Percentiles rank a stretch among this genome's conserved stretches.
Evolutionary conservation across 2,797 vertebrate species (phyloP).

Genomic region (Salmo trutta): DNA sequence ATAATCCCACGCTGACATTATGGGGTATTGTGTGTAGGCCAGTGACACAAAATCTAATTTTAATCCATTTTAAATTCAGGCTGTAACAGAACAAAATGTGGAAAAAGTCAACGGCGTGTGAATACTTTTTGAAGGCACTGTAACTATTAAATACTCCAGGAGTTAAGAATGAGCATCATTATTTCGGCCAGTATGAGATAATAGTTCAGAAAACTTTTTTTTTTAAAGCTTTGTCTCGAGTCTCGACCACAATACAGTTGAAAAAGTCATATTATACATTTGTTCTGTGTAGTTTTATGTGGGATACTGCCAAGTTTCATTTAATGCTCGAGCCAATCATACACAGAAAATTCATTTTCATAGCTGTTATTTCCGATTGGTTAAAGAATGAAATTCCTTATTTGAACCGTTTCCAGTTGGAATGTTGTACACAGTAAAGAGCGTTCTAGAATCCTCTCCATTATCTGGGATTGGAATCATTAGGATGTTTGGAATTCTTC

Average conservation of each 20-base stretch:
- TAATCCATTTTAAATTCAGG: too few species aligned
- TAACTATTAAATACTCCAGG: background rate
- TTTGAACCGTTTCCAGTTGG: background rate
- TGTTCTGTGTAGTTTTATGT: background rate
- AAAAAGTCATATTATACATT: background rate
- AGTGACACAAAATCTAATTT: too few species aligned
- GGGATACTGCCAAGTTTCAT: background rate
- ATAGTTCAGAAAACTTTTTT: background rate
- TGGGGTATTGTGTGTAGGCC: too few species aligned
- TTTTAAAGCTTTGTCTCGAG: background rate
- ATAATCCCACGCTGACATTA: too few species aligned
- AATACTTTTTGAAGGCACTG: too few species aligned
- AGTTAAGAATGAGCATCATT: background rate
- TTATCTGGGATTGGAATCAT: conserved; percentile 31
- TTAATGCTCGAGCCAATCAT: background rate
- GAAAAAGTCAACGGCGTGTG: too few species aligned
- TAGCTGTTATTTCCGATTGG: background rate
- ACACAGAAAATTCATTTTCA: background rate
- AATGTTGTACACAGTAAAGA: background rate
- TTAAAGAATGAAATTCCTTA: background rate
- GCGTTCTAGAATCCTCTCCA: conserved; percentile 16
- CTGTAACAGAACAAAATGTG: too few species aligned
- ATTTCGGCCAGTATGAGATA: background rate
- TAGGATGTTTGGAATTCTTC: conserved; percentile 44
- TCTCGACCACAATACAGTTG: background rate